Percentiles rank a stretch among this genome's conserved stretches.
Evolutionary conservation across 2,888 invertebrate genomes (phyloP).

Genomic region (Scrobipalpa costella): DNA sequence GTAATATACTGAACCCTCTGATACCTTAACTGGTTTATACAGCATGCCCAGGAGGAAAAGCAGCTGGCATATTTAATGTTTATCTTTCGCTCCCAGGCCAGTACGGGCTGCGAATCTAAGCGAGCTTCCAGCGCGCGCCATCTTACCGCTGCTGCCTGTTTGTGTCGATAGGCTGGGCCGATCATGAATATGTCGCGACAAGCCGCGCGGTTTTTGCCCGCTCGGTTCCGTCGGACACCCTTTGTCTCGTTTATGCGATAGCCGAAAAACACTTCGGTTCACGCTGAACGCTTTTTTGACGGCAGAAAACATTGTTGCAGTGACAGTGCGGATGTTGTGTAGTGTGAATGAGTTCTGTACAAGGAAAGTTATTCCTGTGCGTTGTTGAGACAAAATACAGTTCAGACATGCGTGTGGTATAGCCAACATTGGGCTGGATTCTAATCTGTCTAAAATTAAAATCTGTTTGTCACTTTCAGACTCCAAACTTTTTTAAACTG

Average conservation of each 20-base stretch:
- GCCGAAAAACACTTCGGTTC: not conserved
- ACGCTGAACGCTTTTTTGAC: slow-evolving; percentile 3
- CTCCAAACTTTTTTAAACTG: no score
- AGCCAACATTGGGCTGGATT: no score
- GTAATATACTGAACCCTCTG: no score
- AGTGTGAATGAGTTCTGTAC: not conserved
- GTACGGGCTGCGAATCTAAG: no score
- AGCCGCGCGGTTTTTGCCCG: slow-evolving; percentile 25
- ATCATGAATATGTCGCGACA: slow-evolving; percentile 29
- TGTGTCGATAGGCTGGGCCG: slow-evolving; percentile 36
- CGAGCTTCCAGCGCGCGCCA: slow-evolving; percentile 34
- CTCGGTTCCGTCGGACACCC: slow-evolving; percentile 4
- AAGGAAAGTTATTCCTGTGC: not conserved
- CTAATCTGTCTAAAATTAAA: no score
- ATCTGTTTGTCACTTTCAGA: no score
- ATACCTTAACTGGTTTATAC: no score
- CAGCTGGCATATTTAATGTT: no score
- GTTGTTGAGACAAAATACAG: no score
- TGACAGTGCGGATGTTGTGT: not conserved
- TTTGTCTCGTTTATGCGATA: slow-evolving; percentile 16
- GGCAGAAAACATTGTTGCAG: not conserved
- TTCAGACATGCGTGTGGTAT: no score
- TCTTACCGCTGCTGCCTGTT: slow-evolving; percentile 49
- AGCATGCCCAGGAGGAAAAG: no score
- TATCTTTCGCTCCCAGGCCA: no score